Percentiles rank a stretch among this genome's conserved stretches.
These are phyloP conservation scores for Anolis apletophallus DNA, from an alignment of 2,797 vertebrate genomes.

Conservation along the genomic window DNA sequence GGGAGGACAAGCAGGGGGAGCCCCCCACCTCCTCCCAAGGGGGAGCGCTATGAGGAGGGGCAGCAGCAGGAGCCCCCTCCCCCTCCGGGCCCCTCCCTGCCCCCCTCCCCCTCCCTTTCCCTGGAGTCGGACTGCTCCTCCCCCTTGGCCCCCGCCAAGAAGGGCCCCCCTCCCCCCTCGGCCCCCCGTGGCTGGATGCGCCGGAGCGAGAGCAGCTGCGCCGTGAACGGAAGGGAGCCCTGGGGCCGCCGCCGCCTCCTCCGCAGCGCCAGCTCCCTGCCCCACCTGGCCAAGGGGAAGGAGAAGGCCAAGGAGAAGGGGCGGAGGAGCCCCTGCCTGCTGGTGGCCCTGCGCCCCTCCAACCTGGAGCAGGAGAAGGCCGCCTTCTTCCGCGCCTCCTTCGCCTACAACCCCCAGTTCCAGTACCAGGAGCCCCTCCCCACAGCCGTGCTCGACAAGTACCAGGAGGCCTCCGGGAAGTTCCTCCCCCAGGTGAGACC, in stretches of 20 bases:
- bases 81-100: conserved; percentile 39
- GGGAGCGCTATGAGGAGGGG: no score
- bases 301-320: conserved; percentile 23
- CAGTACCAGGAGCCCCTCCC: conserved; percentile 88
- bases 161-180: conserved; percentile 50
- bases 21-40: no score
- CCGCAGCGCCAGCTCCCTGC: conserved; percentile 88
- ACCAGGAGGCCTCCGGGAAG: conserved; percentile 88
- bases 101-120: conserved; percentile 50
- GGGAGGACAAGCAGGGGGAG: conserved; percentile 38
- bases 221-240: conserved; percentile 75
- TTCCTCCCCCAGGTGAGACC: conserved; percentile 90
- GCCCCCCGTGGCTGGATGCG: conserved; percentile 83
- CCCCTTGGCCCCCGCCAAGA: not conserved
- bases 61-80: not conserved
- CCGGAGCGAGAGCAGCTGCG: conserved; percentile 87
- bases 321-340: conserved; percentile 84
- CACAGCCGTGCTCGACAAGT: conserved; percentile 88
- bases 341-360: conserved; percentile 89
- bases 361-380: conserved; percentile 89
- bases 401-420: conserved; percentile 93
- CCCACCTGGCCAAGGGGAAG: conserved; percentile 83
- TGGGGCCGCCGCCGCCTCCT: conserved; percentile 72
- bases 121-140: not conserved
- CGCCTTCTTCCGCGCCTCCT: conserved; percentile 88